Evolutionary conservation across 2,113 vertebrate genomes (phyloP).

Genomic region (Hyaena hyaena): DNA sequence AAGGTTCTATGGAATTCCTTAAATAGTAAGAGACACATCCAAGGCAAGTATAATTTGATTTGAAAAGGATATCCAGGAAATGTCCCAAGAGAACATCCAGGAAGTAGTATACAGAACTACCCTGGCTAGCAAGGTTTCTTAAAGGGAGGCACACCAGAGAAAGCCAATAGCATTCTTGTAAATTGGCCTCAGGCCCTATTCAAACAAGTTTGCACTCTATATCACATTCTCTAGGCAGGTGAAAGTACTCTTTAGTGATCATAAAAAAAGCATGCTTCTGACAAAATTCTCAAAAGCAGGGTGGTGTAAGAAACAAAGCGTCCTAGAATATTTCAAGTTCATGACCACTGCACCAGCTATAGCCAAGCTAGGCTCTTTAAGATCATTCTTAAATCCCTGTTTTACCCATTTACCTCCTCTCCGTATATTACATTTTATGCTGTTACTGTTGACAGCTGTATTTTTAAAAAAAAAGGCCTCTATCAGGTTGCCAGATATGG

Average conservation of each 20-base stretch:
- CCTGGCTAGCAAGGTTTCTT: neutral
- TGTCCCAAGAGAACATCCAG: neutral
- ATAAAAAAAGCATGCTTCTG: neutral
- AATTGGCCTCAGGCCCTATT: neutral
- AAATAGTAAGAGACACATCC: neutral
- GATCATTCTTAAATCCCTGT: neutral
- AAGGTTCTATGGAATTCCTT: neutral
- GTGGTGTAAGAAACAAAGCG: neutral
- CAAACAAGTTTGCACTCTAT: neutral
- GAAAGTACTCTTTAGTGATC: neutral
- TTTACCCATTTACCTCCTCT: neutral
- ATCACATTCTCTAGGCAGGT: neutral
- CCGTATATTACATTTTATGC: neutral
- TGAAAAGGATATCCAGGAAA: neutral
- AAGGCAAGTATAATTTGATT: neutral
- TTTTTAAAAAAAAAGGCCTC: neutral
- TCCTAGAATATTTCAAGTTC: neutral
- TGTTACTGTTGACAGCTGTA: neutral
- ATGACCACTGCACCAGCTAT: neutral
- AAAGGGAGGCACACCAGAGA: neutral
- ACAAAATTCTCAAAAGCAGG: neutral
- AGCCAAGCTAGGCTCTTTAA: neutral
- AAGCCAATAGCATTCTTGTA: neutral
- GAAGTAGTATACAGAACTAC: neutral
- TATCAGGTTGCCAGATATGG: neutral